Percentiles rank a stretch among this genome's conserved stretches.
phyloP scores from a whole-genome alignment of 2,888 invertebrate genomes.

The Drosophila monieri region DNA sequence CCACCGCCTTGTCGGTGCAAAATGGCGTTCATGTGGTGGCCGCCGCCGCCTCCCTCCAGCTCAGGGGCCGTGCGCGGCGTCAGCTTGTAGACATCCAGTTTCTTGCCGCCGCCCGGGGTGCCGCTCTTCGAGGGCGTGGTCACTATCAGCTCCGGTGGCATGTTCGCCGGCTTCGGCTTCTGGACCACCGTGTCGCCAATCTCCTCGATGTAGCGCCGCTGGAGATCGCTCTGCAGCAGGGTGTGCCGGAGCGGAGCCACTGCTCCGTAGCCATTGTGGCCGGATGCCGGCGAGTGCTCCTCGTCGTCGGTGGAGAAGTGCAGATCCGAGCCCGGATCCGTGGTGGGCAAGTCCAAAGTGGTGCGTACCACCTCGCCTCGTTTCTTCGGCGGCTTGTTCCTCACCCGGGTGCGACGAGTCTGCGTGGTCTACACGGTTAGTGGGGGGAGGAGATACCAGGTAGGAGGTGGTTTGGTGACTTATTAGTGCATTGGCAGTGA shows the following conservation, averaged over 20 bases:
- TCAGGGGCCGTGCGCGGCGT: conserved; percentile 65
- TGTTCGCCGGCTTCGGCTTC: conserved; percentile 64
- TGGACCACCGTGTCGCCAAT: conserved; percentile 71
- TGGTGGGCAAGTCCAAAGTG: conserved; percentile 86
- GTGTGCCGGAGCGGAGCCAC: conserved; percentile 76
- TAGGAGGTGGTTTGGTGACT: neutral
- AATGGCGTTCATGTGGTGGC: conserved; percentile 10
- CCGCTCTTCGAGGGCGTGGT: conserved; percentile 81
- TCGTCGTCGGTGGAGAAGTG: conserved; percentile 87
- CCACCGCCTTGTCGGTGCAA: conserved; percentile 19
- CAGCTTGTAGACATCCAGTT: conserved; percentile 60
- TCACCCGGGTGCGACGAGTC: conserved; percentile 60
- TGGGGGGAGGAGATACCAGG: neutral
- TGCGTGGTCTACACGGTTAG: conserved; percentile 33
- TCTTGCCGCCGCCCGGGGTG: conserved; percentile 41
- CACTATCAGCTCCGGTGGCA: conserved; percentile 85
- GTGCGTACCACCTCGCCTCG: conserved; percentile 78
- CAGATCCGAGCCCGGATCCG: conserved; percentile 88
- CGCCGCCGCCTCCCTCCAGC: conserved; percentile 18
- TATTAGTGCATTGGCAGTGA: neutral
- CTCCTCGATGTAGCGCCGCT: conserved; percentile 80
- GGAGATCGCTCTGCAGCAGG: conserved; percentile 81
- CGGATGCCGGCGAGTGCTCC: conserved; percentile 52
- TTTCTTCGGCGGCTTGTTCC: conserved; percentile 61
- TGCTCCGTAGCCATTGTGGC: conserved; percentile 50